Percentiles rank a stretch among this genome's conserved stretches.
Conservation (phyloP, 2,113 vertebrate species). For the Hemiscyllium ocellatum region DNA sequence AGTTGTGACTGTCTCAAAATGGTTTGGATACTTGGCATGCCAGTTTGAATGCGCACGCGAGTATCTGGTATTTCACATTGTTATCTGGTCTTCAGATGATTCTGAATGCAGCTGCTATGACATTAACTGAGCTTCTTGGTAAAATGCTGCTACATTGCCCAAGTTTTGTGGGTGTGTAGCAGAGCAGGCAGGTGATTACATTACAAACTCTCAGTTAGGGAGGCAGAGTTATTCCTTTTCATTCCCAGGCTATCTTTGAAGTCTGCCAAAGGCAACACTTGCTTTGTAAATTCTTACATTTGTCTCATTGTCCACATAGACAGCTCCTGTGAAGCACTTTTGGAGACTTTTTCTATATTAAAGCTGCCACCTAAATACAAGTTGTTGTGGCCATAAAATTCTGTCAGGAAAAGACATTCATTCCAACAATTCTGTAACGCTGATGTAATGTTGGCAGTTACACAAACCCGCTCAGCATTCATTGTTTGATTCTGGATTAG, state of each 20-base stretch:
- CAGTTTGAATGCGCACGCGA: not conserved
- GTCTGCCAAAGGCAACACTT: not conserved
- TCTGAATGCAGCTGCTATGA: not conserved
- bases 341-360: not conserved
- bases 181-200: not conserved
- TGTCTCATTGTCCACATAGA: not conserved
- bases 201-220: too few species aligned
- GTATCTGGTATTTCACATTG: not conserved
- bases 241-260: not conserved
- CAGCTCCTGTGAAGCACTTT: not conserved
- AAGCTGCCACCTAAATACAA: not conserved
- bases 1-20: not conserved
- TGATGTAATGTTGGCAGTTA: not conserved
- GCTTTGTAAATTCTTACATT: not conserved
- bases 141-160: not conserved
- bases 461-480: not conserved
- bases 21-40: not conserved
- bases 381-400: not conserved
- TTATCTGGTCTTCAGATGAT: not conserved
- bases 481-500: too few species aligned
- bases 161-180: not conserved
- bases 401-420: not conserved
- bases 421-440: not conserved
- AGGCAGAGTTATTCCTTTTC: not conserved
- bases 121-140: not conserved